Evolutionary conservation across 2,888 invertebrate genomes (phyloP), one percentile per base, ranked within the genome.

Genomic region (Luperina nickerlii): DNA sequence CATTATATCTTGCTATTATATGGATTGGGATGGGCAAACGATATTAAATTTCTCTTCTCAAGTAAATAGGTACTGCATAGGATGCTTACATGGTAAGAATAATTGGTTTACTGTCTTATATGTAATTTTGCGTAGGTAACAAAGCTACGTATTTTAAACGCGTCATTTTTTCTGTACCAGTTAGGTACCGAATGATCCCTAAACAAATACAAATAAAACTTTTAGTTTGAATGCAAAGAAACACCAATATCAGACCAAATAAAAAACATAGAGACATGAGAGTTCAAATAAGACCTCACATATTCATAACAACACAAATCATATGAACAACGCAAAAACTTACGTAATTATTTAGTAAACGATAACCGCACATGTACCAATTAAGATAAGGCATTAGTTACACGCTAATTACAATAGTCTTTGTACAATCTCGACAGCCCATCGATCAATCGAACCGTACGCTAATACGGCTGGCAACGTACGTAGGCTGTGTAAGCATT

Each of bases 351-450:
- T 48, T 70, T 32, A 42, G 15, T 73, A 69, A 85, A n/a, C 63
- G 65, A 76, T 62, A 27, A 54, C 54, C 7, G 70, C 63, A 42
- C 68, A 63, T 67, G 68, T 69, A 73, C 65, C 72, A 80, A 87
- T 87, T 87, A 84, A 84, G 87, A 77, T 77, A 77, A 80, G 80
- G 67, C 51, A 79, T 83, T 76, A 76, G 71, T 72, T 70, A 87
- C 76, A 84, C 27, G 66, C 77, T 85, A 85, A 87, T 81, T 77
- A 84, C 81, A 75, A 84, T 80, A 75, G 81, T 73, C 87, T 87
- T 84, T 84, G 81, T 84, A 81, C 66, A 73, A 87, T 77, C 76
- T 75, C 68, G 79, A 76, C 79, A 66, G 60, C 54, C 48, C 72
- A 83, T 70, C 67, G 71, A 84, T 87, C 72, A 87, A 75, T 80